Evolutionary conservation across 2,888 invertebrate species (phyloP), one percentile per base, ranked within the genome.

Genomic region (Cataglyphis livida): DNA sequence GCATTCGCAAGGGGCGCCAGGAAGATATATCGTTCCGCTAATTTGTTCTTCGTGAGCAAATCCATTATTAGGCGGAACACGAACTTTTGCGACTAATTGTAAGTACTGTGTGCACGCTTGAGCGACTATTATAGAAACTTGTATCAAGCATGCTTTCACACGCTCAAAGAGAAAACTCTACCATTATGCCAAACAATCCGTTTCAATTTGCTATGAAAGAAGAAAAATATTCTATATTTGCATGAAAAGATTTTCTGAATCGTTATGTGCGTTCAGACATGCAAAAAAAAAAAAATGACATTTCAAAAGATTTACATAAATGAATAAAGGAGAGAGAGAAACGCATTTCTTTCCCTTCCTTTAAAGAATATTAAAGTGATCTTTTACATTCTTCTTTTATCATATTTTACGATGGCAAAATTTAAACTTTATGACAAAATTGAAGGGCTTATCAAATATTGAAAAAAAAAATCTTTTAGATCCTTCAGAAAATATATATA

Each of bases 1-100:
- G 89, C 90, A 87, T 90, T 89, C 82, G 85, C 81, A 87, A 84
- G 83, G 92, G 87, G 92, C 91, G 92, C 89, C 92, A 91, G 90
- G 90, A 92, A 93, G 93, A 93, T 93, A 92, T 92, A 94, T 93
- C 92, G 92, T 88, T 87, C 84, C 85, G 89, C 92, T 93, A 94
- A 94, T 94, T 94, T 93, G 92, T 91, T 92, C 92, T 92, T 91
- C 91, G 91, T 90, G 91, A 91, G 91, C 89, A 92, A 93, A 92
- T 93, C 92, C 93, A 92, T 93, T 93, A 93, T 93, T 93, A 92
- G 91, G 91, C 92, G 90, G 91, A 92, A 90, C 91, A 88, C 91
- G 91, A 92, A 92, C 91, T 92, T 92, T 92, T 90, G 88, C 89
- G 91, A 90, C 85, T 90, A 88, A 90, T 91, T 91, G 88, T 82